A percentile compares a stretch with the other conserved stretches of the same genome.
phyloP scores from a whole-genome alignment of 64 coral and sea anemone genomes.

The Trachythela sp. region DNA sequence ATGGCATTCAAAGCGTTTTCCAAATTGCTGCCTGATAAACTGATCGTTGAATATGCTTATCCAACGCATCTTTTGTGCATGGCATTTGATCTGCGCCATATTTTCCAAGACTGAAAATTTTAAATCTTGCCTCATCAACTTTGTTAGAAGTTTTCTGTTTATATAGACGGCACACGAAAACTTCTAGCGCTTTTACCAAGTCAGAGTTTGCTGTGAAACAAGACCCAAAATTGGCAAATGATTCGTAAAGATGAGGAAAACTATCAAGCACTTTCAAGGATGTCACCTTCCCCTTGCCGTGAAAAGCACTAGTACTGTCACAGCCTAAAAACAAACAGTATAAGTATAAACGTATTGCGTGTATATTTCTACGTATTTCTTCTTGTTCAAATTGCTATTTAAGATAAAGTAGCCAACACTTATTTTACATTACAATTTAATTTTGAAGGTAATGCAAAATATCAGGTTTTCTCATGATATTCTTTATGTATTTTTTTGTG shows the following conservation, averaged over 20 bases:
- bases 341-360: too few relatives aligned
- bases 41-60: not conserved
- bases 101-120: conserved; percentile 14
- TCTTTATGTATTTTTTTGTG: too few relatives aligned
- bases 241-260: conserved; percentile 12
- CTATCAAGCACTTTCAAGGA: not conserved
- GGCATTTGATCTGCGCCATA: conserved; percentile 3
- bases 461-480: too few relatives aligned
- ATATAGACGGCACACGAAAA: conserved; percentile 3
- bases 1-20: not conserved
- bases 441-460: too few relatives aligned
- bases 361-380: too few relatives aligned
- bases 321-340: too few relatives aligned
- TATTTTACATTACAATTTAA: too few relatives aligned
- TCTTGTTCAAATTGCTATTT: too few relatives aligned
- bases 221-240: conserved; percentile 19
- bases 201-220: not conserved
- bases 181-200: not conserved
- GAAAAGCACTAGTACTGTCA: too few relatives aligned
- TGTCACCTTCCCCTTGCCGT: too few relatives aligned
- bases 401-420: too few relatives aligned
- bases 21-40: conserved; percentile 1
- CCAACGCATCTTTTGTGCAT: not conserved
- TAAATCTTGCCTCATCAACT: conserved; percentile 1
- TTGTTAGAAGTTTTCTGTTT: not conserved